A percentile compares a stretch with the other conserved stretches of the same genome.
phyloP scores from a whole-genome alignment of 2,888 invertebrate species.

The Notodonta ziczac region DNA sequence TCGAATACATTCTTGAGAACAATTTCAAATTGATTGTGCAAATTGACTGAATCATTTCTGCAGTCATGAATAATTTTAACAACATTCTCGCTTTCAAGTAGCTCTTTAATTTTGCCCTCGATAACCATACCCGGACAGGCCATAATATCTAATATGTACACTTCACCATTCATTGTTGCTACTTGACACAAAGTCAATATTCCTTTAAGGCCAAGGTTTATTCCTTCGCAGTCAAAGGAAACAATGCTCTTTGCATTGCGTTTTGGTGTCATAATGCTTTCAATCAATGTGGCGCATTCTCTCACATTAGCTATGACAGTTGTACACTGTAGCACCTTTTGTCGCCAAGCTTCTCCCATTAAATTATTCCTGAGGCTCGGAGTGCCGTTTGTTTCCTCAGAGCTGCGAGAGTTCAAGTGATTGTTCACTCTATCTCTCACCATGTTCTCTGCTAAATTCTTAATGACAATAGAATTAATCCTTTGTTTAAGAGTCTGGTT shows the following conservation, averaged over 20 bases:
- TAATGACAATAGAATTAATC: conserved; percentile 94
- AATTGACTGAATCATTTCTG: conserved; percentile 94
- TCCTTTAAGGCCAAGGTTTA: conserved; percentile 95
- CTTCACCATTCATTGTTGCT: conserved; percentile 92
- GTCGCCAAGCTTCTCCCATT: conserved; percentile 91
- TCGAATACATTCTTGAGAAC: conserved; percentile 94
- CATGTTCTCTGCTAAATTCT: conserved; percentile 94
- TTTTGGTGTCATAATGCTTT: conserved; percentile 87
- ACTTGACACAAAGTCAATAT: conserved; percentile 94
- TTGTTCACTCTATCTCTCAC: conserved; percentile 80
- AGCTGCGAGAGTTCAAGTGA: conserved; percentile 73
- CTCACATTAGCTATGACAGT: conserved; percentile 91
- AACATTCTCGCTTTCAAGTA: conserved; percentile 92
- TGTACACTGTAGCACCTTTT: conserved; percentile 92
- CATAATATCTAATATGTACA: conserved; percentile 94
- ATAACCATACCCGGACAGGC: conserved; percentile 92
- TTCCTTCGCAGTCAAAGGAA: conserved; percentile 96
- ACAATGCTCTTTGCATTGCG: conserved; percentile 86
- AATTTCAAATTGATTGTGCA: conserved; percentile 94
- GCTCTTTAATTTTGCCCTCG: conserved; percentile 90
- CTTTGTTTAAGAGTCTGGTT: conserved; percentile 94
- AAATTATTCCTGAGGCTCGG: conserved; percentile 72
- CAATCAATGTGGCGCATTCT: conserved; percentile 91
- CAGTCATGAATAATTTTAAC: conserved; percentile 97
- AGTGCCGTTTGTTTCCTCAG: conserved; percentile 74